Evolutionary conservation across 2,888 invertebrate genomes (phyloP), one percentile per base, ranked within the genome.

Genomic region (Mermis nigrescens): DNA sequence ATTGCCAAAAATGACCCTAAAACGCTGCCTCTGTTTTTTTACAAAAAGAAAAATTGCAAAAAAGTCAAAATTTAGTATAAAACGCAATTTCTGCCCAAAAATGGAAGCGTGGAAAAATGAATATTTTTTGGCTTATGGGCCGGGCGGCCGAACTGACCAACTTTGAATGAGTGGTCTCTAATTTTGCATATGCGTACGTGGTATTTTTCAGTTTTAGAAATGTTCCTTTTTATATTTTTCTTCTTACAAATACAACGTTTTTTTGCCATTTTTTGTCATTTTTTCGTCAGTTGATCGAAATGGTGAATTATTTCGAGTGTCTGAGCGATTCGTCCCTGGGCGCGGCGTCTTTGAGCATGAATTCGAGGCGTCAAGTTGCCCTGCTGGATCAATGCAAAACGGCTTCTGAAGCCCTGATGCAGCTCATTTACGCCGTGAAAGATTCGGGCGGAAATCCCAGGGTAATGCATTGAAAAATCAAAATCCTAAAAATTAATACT

Each of bases 361-460:
- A 90, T 73, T 85, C 87, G 0, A 82, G 82, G 69, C 84, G 85
- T 66, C 94, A 94, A 75, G 83, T 84, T 72, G 80, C 82, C 54
- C 76, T 94, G 58, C 77, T 98, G 62, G 87, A 92, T 71, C 88
- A 91, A 75, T 82, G 88, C 1, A 86, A 94, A 72, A 92, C 94
- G 0, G 90, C 94, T 57, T 81, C 88, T 0, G 98, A 98, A 77
- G 85, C 88, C n/a, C 83, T 86, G 1, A 77, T 88, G 2, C 86
- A 89, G 67, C 78, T 92, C 62, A 80, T 91, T 55, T 83, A 83
- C 64, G 82, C 85, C 0, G 82, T 86, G 1, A 87, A 88, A 70
- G 85, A 88, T 68, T 82, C 86, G 0, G 92, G 86, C 0, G 95
- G 95, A 2, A 95, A 95, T 78, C 86, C 89, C 0, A 84, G 85